Conservation (phyloP, 2,113 vertebrate genomes). For the Onychostoma macrolepis region DNA sequence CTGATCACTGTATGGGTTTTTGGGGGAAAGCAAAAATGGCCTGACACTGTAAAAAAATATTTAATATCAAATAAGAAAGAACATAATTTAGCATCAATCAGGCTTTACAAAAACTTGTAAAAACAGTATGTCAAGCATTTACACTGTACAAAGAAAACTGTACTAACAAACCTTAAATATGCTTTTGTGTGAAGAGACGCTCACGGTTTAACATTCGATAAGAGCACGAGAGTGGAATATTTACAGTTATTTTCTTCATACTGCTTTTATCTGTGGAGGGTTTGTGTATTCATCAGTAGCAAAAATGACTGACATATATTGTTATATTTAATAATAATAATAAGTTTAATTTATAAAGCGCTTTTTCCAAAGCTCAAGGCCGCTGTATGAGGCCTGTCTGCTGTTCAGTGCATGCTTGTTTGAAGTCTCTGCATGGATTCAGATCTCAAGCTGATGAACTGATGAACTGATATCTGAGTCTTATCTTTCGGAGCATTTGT, state of each 20-base stretch:
- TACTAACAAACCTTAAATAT: not conserved
- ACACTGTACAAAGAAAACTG: not conserved
- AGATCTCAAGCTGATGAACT: not conserved
- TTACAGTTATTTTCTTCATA: constrained; percentile 14
- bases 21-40: too few species aligned
- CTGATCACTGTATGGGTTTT: too few species aligned
- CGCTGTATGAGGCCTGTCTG: not conserved
- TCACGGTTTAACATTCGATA: not conserved
- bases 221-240: not conserved
- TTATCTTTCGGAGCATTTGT: not conserved
- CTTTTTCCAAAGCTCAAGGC: not conserved
- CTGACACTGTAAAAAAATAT: constrained; percentile 55
- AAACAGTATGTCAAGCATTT: constrained; percentile 29
- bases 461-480: not conserved
- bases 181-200: not conserved
- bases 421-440: not conserved
- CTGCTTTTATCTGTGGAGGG: not conserved
- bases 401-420: not conserved
- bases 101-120: not conserved
- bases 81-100: constrained; percentile 69
- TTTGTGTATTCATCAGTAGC: not conserved
- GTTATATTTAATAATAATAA: not conserved
- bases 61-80: constrained; percentile 60
- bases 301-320: not conserved
- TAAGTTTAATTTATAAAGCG: not conserved